Conservation (phyloP, 2,113 vertebrate species). For the Triplophysa tibetana region DNA sequence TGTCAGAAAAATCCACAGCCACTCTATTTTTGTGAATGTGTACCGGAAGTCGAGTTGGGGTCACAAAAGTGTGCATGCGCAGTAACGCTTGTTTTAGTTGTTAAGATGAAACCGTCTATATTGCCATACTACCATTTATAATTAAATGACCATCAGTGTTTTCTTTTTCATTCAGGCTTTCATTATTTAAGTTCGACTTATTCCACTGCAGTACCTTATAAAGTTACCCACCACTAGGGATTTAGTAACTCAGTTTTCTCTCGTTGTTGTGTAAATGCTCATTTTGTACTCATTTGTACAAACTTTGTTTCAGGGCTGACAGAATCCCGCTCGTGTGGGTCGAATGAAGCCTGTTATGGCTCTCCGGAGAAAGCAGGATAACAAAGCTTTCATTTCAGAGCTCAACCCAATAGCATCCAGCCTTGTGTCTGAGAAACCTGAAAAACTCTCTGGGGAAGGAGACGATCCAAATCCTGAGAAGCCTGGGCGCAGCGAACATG, state of each 20-base stretch:
- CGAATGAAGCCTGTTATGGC: conserved; percentile 79
- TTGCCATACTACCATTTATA: no score
- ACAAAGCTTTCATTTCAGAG: conserved; percentile 75
- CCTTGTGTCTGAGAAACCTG: conserved; percentile 51
- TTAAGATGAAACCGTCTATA: no score
- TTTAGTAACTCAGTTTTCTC: neutral
- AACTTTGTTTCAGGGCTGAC: conserved; percentile 63
- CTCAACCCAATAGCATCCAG: conserved; percentile 65
- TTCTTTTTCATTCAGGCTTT: no score
- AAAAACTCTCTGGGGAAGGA: conserved; percentile 61
- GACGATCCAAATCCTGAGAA: conserved; percentile 62
- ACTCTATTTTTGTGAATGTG: no score
- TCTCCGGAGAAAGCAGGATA: conserved; percentile 79
- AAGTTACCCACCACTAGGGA: neutral
- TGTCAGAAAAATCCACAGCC: no score
- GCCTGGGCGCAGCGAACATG: conserved; percentile 49
- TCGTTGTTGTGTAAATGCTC: neutral
- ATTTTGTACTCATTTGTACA: conserved; percentile 1
- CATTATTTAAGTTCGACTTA: neutral
- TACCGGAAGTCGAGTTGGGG: no score
- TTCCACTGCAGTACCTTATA: neutral
- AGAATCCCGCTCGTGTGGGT: conserved; percentile 41
- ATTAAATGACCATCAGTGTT: no score
- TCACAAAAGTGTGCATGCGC: no score
- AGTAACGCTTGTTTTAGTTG: no score